phyloP scores from a whole-genome alignment of 2,888 invertebrate species.

The Morpho deidamia region DNA sequence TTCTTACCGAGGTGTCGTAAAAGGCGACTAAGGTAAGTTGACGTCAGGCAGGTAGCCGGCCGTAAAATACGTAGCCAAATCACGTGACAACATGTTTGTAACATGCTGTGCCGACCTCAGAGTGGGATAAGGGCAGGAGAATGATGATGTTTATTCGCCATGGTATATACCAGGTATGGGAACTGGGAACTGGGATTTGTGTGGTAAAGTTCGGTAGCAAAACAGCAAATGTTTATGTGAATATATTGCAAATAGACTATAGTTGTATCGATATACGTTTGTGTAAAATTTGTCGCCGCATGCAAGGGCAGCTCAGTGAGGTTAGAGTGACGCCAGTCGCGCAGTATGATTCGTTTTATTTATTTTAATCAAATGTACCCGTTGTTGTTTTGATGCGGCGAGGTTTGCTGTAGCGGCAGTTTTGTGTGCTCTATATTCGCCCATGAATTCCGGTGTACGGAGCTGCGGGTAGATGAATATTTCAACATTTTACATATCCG shows the following conservation, averaged over 20 bases:
- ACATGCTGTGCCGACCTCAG: no score
- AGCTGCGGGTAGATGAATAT: constrained; percentile 69
- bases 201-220: constrained; percentile 11
- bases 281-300: constrained; percentile 20
- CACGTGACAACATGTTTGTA: no score
- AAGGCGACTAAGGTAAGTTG: no score
- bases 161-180: no score
- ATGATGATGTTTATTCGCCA: no score
- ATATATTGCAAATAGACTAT: constrained; percentile 37
- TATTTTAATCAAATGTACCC: constrained; percentile 70
- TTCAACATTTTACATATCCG: constrained; percentile 74
- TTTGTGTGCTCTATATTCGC: constrained; percentile 56
- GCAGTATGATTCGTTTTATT: constrained; percentile 62
- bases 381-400: constrained; percentile 63
- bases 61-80: no score
- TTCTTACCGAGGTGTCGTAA: no score
- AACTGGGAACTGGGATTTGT: constrained; percentile 3
- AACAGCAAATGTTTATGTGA: constrained; percentile 29
- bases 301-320: constrained; percentile 4
- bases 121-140: no score
- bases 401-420: constrained; percentile 60
- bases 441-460: constrained; percentile 66
- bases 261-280: constrained; percentile 24
- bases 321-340: constrained; percentile 29
- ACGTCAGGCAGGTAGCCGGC: no score